These are phyloP conservation scores for Mesorhabditis spiculigera DNA, from an alignment of 2,888 invertebrate species.

Conservation along the genomic window DNA sequence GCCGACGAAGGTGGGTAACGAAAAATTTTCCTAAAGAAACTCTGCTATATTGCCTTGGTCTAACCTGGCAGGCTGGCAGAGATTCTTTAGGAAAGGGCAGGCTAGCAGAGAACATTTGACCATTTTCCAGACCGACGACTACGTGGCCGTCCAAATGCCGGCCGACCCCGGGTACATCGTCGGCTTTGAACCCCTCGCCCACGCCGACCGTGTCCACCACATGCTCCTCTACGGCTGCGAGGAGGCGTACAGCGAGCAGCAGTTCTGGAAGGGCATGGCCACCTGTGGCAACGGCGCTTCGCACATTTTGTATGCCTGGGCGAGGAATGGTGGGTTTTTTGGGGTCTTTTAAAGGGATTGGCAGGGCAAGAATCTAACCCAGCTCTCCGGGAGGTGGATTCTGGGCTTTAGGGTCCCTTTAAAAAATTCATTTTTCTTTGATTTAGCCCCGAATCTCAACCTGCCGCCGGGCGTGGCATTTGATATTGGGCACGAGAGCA, in stretches of 20 bases:
- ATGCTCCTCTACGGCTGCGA: conserved; percentile 67
- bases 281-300: conserved; percentile 57
- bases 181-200: conserved; percentile 64
- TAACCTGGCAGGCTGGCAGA: no score
- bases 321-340: conserved; percentile 61
- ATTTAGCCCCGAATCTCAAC: conserved; percentile 63
- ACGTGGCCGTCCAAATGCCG: conserved; percentile 49
- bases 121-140: conserved; percentile 48
- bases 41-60: conserved; percentile 3
- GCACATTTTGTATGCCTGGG: conserved; percentile 68
- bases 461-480: conserved; percentile 66
- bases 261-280: conserved; percentile 63
- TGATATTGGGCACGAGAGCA: conserved; percentile 63
- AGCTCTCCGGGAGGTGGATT: background rate
- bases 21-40: conserved; percentile 7
- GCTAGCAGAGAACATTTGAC: conserved; percentile 1
- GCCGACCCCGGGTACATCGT: conserved; percentile 58
- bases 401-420: background rate
- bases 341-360: background rate
- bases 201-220: conserved; percentile 66
- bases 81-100: no score
- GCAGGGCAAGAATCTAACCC: background rate
- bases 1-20: conserved; percentile 33
- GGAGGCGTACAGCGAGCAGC: conserved; percentile 63
- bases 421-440: background rate